Evolutionary conservation across 1,140 invertebrate genomes (phyloP), one percentile per base, ranked within the genome.

Genomic region (Zelostemma sp.): DNA sequence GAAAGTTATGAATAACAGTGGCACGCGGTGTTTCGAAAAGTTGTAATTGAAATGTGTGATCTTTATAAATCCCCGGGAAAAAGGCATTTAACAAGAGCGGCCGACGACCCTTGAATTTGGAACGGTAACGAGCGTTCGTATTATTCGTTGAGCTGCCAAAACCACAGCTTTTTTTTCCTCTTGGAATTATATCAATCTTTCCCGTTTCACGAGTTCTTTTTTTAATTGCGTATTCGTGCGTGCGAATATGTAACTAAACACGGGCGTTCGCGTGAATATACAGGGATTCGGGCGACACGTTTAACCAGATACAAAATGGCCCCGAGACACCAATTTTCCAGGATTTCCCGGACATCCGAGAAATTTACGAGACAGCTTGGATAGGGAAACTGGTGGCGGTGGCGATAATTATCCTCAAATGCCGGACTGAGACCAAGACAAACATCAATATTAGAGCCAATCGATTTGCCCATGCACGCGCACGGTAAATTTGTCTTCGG

Each of bases 361-460:
- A 28, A 70, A 70, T 70, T 70, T 70, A 70, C 54, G 68, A 71
- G 62, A 63, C 58, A 66, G 15, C 19, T 21, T 18, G 43, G 49
- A 65, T 62, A 57, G 46, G 62, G 50, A 71, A 62, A 62, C 48
- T 15, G 41, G 50, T 41, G 43, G 38, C 50, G 28, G 43, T 58
- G 12, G 18, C 67, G 57, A 62, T 70, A 70, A 70, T 70, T 65
- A 70, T 65, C 62, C 48, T 16, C 68, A 59, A 60, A 62, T 51
- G 57, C 53, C 38, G 21, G 33, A 9, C 46, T 35, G 58, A 58
- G 41, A 57, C 54, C 54, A 54, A 70, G 62, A 62, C 62, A 70
- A 70, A 70, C 68, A 70, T 70, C 68, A 62, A 69, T 69, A 61
- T 50, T 60, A 18, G 35, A 56, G 46, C 50, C 61, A 57, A 70